phyloP scores from a whole-genome alignment of 64 coral and sea anemone genomes.

The Montipora efflorescens region DNA sequence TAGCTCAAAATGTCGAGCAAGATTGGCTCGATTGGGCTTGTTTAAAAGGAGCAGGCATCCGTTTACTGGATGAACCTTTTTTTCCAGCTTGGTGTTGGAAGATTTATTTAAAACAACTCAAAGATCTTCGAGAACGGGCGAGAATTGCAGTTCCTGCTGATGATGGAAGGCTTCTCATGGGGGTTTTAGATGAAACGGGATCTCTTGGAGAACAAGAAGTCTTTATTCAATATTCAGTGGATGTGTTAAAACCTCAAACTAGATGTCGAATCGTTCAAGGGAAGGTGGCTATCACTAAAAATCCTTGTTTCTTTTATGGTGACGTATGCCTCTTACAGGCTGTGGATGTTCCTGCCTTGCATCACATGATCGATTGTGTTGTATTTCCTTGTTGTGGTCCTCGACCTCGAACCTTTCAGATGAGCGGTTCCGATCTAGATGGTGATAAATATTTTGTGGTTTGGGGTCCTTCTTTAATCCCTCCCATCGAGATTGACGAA shows the following conservation, averaged over 20 bases:
- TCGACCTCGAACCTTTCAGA: constrained; percentile 79
- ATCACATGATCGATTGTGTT: constrained; percentile 78
- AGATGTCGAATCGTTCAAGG: constrained; percentile 58
- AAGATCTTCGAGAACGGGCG: constrained; percentile 74
- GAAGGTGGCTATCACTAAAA: constrained; percentile 83
- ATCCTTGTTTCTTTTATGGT: constrained; percentile 85
- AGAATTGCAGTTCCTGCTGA: constrained; percentile 85
- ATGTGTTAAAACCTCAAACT: constrained; percentile 64
- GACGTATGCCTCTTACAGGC: constrained; percentile 83
- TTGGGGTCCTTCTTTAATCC: constrained; percentile 58
- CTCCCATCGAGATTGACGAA: constrained; percentile 33
- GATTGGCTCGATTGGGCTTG: constrained; percentile 66
- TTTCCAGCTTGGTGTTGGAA: constrained; percentile 74
- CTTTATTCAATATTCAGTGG: constrained; percentile 82
- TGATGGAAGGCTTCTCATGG: constrained; percentile 83
- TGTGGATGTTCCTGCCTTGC: constrained; percentile 59
- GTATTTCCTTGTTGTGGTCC: constrained; percentile 82
- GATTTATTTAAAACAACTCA: constrained; percentile 81
- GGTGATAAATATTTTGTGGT: constrained; percentile 91
- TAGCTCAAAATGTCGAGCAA: constrained; percentile 42
- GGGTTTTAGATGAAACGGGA: constrained; percentile 84
- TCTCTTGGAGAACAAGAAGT: constrained; percentile 78
- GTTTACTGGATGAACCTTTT: constrained; percentile 81
- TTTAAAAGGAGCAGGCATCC: constrained; percentile 73
- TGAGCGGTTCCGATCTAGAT: constrained; percentile 85